Percentiles rank a stretch among this genome's conserved stretches.
phyloP scores from a whole-genome alignment of 2,797 vertebrate species.

The Lepidocolaptes lacrymiger region DNA sequence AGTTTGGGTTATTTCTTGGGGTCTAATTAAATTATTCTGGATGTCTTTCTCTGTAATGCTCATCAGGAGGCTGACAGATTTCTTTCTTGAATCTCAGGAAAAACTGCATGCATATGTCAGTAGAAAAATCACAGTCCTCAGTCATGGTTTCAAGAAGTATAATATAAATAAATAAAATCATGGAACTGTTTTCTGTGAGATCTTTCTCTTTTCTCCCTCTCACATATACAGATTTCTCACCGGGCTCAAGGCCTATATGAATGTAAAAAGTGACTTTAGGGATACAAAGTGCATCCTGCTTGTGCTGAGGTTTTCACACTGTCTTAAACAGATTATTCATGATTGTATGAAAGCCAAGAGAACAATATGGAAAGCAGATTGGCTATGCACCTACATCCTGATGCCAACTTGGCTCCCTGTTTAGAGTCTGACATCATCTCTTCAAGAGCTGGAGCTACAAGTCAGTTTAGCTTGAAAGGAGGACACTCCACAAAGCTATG shows the following conservation, averaged over 20 bases:
- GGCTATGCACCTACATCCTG: background rate
- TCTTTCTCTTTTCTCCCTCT: background rate
- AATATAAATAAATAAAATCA: slow-evolving; percentile 25
- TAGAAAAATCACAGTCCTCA: slow-evolving; percentile 46
- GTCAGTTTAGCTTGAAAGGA: background rate
- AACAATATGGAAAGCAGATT: slow-evolving; percentile 60
- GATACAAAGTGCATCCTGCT: background rate
- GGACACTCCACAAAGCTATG: background rate
- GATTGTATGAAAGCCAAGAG: slow-evolving; percentile 32
- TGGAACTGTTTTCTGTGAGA: background rate
- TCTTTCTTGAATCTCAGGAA: slow-evolving; percentile 23
- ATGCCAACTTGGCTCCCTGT: slow-evolving; percentile 11
- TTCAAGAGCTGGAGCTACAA: background rate
- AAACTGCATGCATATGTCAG: slow-evolving; percentile 21
- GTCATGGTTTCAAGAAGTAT: slow-evolving; percentile 1
- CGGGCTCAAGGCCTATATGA: background rate
- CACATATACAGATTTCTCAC: background rate
- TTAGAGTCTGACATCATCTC: slow-evolving; percentile 36
- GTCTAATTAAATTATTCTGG: slow-evolving; percentile 61
- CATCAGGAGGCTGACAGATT: slow-evolving; percentile 53
- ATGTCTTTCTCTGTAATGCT: slow-evolving; percentile 17
- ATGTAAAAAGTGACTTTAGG: background rate
- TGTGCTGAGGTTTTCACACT: slow-evolving; percentile 1
- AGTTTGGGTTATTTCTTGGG: slow-evolving; percentile 47
- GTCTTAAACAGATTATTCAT: slow-evolving; percentile 42